Evolutionary conservation across 92 coral and sea anemone species (phyloP), one percentile per base, ranked within the genome.

Genomic region (Zoanthus gigantus): DNA sequence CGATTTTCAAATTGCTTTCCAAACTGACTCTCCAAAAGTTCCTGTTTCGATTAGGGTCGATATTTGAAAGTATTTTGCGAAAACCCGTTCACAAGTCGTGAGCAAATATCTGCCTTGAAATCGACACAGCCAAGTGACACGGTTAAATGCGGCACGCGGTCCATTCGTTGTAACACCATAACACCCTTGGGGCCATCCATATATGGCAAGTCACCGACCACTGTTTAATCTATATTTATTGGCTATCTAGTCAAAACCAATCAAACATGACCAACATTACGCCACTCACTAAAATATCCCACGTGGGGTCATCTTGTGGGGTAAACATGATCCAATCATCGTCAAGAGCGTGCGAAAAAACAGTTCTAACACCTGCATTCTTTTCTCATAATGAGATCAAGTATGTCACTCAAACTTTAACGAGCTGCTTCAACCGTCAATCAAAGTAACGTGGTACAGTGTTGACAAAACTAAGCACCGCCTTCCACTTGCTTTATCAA

Each of bases 171-270:
- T 92, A 97, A 92, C 99, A 96, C 98, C 99, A 95, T 97, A 97
- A 97, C 99, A 97, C 99, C 99, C 97, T 90, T 86, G 96, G 96
- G 98, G 95, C 89, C 89, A 88, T 79, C 99, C 99, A 97, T 95
- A 97, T 97, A 97, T 92, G 99, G 99, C 93, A 92, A 97, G 85
- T 81, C 85, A 81, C 85, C 61, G 85, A 81, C 85, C 85, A 81
- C 96, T 97, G 98, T 97, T 97, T 97, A 97, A 97, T 97, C 99
- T 97, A 97, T 97, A 97, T 97, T 97, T 97, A 97, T 97, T 97
- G 99, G 95, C 99, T 92, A 95, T 97, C 97, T 95, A 97, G 99
- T 97, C 99, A 97, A 97, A 97, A 97, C 99, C 99, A 97, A 97
- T 97, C 99, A 97, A 96, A 95, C 98, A 95, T 97, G 99, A 95